Base-by-base conservation (phyloP, 2,888 invertebrate genomes). In the Itoplectis maculator region DNA sequence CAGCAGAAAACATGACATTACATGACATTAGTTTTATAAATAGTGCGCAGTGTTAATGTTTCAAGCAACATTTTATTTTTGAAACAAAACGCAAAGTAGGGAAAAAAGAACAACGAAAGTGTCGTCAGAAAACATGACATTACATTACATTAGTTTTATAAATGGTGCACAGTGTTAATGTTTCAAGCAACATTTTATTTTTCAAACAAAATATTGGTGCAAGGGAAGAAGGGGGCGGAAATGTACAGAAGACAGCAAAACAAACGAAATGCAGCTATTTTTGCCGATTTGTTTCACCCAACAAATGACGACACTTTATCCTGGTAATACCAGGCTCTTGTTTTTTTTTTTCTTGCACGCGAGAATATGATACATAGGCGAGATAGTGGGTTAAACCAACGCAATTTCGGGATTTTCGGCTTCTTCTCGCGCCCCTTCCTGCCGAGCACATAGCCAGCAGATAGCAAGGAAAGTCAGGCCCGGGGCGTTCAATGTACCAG, bases 401-500 rank as follows among this genome's bases (percentile, higher is more conserved):
- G 66, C 66, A 45, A 42, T 76, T 76, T 72, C 51, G 54, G 74
- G 81, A 77, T 80, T 84, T 83, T 80, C 66, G 77, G 47, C 76
- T 61, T 70, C 63, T 78, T 49, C 69, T 54, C 56, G 69, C 68
- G 73, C 37, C 5, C 18, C 73, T 20, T 51, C 13, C 37, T 18
- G 73, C 47, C 68, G 40, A 45, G 42, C 42, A n/a, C n/a, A n/a
- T n/a, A n/a, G n/a, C 47, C 68, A 35, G 61, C 42, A 56, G 49
- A 77, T 51, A 68, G 51, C 61, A 47, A 66, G 68, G 29, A 5
- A 49, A 82, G 59, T 69, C 66, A 37, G 65, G 81, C 56, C 84
- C 74, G 40, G 68, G 78, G 75, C 83, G 81, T 82, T 81, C 79
- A 81, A 79, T 84, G 81, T 84, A 87, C 79, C 81, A 84, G 84